phyloP scores from a whole-genome alignment of 2,797 vertebrate genomes.

The Pteropus rufus region DNA sequence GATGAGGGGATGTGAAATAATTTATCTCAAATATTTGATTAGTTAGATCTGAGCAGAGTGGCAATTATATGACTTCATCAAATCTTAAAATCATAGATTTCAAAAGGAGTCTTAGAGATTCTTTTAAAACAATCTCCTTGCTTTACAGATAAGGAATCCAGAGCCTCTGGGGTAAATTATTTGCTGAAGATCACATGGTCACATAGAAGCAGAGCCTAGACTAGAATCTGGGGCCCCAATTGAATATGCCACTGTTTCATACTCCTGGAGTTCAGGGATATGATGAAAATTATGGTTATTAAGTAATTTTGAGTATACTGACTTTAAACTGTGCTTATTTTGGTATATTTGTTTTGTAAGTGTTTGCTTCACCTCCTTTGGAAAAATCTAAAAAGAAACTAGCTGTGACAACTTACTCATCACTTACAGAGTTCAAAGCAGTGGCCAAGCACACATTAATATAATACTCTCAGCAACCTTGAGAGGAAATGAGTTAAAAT shows the following conservation, averaged over 20 bases:
- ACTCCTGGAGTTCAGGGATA: background rate
- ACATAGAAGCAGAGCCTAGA: background rate
- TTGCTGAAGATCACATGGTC: background rate
- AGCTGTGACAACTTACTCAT: background rate
- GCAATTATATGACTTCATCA: background rate
- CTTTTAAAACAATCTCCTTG: background rate
- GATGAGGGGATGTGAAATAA: background rate
- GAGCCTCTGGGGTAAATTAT: background rate
- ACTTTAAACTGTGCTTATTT: background rate
- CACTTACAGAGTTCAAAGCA: background rate
- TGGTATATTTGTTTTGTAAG: background rate
- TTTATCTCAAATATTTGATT: background rate
- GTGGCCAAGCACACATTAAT: background rate
- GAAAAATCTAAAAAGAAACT: background rate
- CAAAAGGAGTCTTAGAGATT: background rate
- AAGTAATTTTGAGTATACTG: background rate
- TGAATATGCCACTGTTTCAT: background rate
- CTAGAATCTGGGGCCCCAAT: background rate
- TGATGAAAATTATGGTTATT: background rate
- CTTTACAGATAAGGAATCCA: background rate
- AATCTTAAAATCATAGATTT: background rate
- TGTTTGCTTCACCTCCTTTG: background rate
- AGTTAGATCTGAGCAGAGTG: background rate
- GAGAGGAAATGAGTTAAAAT: background rate
- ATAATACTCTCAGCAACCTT: background rate